phyloP scores from a whole-genome alignment of 2,113 vertebrate genomes.

The Cephalopholis sonnerati region DNA sequence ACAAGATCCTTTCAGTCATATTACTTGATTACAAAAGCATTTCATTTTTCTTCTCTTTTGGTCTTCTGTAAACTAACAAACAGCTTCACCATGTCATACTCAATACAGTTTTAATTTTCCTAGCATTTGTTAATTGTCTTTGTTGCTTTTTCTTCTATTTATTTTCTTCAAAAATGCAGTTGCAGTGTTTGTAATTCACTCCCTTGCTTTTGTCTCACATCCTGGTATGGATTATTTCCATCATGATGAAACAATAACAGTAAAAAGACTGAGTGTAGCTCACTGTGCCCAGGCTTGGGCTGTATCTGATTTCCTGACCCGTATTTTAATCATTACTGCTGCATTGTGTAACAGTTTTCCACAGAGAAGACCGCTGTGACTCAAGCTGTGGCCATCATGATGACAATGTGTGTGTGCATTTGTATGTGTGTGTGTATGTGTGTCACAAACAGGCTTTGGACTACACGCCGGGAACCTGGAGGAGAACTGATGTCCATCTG shows the following conservation, averaged over 20 bases:
- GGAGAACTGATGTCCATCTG: slow-evolving; percentile 97
- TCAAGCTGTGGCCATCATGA: slow-evolving; percentile 55
- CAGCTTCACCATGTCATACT: not conserved
- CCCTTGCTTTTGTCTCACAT: not conserved
- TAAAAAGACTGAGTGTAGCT: not conserved
- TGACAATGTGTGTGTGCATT: slow-evolving; percentile 50
- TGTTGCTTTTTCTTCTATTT: slow-evolving; percentile 1
- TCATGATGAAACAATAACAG: not conserved
- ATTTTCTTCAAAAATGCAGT: not conserved
- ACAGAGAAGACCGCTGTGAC: slow-evolving; percentile 46
- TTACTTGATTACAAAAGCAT: not conserved
- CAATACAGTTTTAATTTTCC: not conserved
- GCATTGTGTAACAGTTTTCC: slow-evolving; percentile 45
- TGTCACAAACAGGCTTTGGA: slow-evolving; percentile 86
- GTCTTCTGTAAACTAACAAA: not conserved
- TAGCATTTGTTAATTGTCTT: not conserved
- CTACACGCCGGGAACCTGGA: slow-evolving; percentile 93
- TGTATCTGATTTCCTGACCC: slow-evolving; percentile 16
- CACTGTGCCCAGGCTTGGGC: no score
- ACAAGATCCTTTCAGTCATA: not conserved
- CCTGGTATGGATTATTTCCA: not conserved
- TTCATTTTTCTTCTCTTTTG: not conserved
- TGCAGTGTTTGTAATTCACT: not conserved
- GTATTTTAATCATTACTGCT: slow-evolving; percentile 27
- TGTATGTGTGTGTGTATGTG: slow-evolving; percentile 39